Base-by-base conservation (phyloP, 2,888 invertebrate genomes). In the Troides oblongomaculatus region DNA sequence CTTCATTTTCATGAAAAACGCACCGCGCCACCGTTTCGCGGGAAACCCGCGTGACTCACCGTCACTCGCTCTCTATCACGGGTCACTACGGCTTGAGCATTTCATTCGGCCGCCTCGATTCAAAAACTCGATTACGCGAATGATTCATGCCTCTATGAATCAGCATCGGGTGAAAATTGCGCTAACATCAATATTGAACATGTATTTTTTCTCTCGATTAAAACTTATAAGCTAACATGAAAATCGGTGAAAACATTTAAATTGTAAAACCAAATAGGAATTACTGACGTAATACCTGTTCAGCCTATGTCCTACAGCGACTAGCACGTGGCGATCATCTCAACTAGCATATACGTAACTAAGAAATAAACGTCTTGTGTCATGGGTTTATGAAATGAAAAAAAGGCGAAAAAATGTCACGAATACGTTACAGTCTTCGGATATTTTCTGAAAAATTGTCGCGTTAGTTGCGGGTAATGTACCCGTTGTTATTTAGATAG, bases 41-140 rank as follows among this genome's bases (percentile, higher is more conserved):
- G 92, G 92, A 92, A 92, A 92, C 90, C 92, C 92, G 90, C 77
- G 82, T 92, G 92, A 92, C 77, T 92, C 92, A 91, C 81, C 81
- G 79, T 74, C 80, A 79, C 81, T 80, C 85, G 83, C 84, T 86
- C 87, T 88, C 86, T 87, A 87, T 83, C 86, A 86, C 86, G 83
- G 88, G 88, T 88, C 90, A 88, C 89, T 88, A 87, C 89, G 84
- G 85, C 75, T 81, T 83, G 87, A 84, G 86, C 88, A 90, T 89
- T 90, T 88, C 89, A 89, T 90, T 89, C 84, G 88, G 83, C 80
- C 86, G 86, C 85, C 87, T 87, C 88, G 86, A 90, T 90, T 92
- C 90, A 91, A 92, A 91, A 90, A 90, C 89, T 89, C 88, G 87
- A 90, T 89, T 89, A 90, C 88, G 87, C 83, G 85, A 84, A 86